phyloP scores from a whole-genome alignment of 2,113 vertebrate species.

The zebrafish (Danio rerio) region GRCz12tu NC_133180.1:12950001-12950500 shows the following conservation, averaged over 20 bases:
- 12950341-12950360: background rate
- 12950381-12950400: background rate
- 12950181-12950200: too few species aligned
- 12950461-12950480: background rate
- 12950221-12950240: too few species aligned
- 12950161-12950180: too few species aligned
- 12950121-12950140: too few species aligned
- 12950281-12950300: background rate
- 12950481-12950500: constrained; percentile 1
- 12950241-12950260: background rate
- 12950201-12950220: too few species aligned
- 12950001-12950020: too few species aligned
- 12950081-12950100: too few species aligned
- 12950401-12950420: background rate
- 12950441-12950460: background rate
- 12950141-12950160: too few species aligned
- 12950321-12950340: background rate
- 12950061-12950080: too few species aligned
- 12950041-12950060: too few species aligned
- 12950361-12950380: background rate
- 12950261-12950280: background rate
- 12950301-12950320: background rate
- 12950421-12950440: background rate
- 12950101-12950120: too few species aligned
- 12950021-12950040: too few species aligned